Conservation (phyloP, 2,113 vertebrate species). For the Rhea americana region DNA sequence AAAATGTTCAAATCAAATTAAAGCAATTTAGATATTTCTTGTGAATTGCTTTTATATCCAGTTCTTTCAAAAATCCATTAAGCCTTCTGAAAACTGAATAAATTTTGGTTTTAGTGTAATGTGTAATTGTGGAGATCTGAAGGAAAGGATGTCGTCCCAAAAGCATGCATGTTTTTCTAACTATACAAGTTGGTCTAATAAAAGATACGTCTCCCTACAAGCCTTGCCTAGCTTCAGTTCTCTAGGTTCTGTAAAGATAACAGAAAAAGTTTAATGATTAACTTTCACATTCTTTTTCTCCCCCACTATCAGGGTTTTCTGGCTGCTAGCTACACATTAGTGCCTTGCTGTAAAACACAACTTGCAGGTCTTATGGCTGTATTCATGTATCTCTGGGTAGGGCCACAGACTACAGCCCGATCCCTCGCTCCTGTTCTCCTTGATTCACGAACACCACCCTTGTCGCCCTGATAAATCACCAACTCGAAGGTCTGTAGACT, state of each 20-base stretch:
- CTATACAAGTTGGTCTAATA: neutral
- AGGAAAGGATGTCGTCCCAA: neutral
- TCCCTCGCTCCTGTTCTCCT: no score
- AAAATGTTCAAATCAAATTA: neutral
- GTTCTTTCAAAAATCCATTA: neutral
- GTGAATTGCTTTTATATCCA: neutral
- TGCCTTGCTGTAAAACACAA: neutral
- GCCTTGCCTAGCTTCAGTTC: neutral
- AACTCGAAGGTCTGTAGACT: neutral
- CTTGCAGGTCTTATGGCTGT: neutral
- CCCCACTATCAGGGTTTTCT: neutral
- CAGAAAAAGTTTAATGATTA: slow-evolving; percentile 32
- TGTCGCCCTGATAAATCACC: neutral
- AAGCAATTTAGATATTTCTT: neutral
- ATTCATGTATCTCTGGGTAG: neutral
- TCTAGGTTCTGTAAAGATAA: slow-evolving; percentile 5
- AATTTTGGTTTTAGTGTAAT: neutral
- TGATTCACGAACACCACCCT: neutral
- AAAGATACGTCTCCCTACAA: neutral
- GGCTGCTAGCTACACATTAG: neutral
- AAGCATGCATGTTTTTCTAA: neutral
- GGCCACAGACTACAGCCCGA: neutral
- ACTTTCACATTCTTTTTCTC: neutral
- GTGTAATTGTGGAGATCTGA: neutral
- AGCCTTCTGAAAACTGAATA: neutral